phyloP scores from a whole-genome alignment of 2,797 vertebrate species.

The Epinephelus awoara region DNA sequence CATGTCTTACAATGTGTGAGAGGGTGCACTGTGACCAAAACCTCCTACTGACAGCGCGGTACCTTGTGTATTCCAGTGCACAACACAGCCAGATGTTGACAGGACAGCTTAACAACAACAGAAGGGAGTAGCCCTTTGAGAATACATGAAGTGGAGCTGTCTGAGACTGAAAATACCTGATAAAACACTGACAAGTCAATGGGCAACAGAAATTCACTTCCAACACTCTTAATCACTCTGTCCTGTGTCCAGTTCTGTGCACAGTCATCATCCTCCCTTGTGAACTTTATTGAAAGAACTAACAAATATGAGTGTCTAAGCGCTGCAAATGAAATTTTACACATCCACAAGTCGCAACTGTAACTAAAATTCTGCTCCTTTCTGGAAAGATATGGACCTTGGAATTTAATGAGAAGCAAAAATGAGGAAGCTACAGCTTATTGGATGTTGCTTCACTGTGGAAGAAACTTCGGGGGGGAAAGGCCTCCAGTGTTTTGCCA shows the following conservation, averaged over 20 bases:
- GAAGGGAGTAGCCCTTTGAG: background rate
- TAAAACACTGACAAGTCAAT: constrained; percentile 5
- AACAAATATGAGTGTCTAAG: background rate
- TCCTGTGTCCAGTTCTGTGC: background rate
- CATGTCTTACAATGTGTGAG: background rate
- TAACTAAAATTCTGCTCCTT: background rate
- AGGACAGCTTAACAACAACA: background rate
- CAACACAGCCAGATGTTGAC: constrained; percentile 24
- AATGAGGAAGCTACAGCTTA: background rate
- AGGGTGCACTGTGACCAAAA: background rate
- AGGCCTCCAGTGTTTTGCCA: constrained; percentile 10
- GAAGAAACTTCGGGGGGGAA: constrained; percentile 10
- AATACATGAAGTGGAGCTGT: background rate
- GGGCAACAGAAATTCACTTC: background rate
- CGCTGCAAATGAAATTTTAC: background rate
- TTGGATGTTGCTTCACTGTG: constrained; percentile 7
- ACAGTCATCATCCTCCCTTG: background rate
- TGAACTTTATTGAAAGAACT: background rate
- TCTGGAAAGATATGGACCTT: constrained; percentile 5
- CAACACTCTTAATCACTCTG: background rate
- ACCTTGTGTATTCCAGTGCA: background rate
- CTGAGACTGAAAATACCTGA: constrained; percentile 2
- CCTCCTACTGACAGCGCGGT: background rate
- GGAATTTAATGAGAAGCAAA: constrained; percentile 1
- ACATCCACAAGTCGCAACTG: background rate